Evolutionary conservation across 2,888 invertebrate species (phyloP), one percentile per base, ranked within the genome.

Genomic region (Myopa tessellatipennis): DNA sequence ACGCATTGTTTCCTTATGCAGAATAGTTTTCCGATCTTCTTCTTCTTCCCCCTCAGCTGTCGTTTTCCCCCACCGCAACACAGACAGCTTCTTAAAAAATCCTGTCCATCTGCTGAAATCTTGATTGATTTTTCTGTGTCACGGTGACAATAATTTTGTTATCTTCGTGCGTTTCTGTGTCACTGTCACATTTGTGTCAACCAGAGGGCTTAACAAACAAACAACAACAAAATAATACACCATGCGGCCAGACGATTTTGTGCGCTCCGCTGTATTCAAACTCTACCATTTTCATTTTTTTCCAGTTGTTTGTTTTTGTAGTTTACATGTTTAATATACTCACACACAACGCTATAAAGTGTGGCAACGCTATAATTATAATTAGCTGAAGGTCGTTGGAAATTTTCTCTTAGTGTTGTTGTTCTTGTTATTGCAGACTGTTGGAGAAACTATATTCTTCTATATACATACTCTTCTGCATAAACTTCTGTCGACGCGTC

Each of bases 311-410:
- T n/a, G 12, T 63, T 63, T 26, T 63, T 63, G 26, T 34, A 8
- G n/a, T 63, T 63, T n/a, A 5, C 8, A 63, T 63, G 36, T 45
- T 69, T 69, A n/a, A 26, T 45, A 16, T 1, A 50, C 69, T 4
- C 5, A n/a, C 45, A 61, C n/a, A 58, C 18, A 58, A 18, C n/a
- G 6, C 45, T 40, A 68, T 45, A 36, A 72, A 18, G 7, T 38
- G 52, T 52, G 71, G 71, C 60, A 38, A 72, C 58, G 12, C 71
- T 72, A 71, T 52, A 45, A 69, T 45, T 69, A 50, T 60, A 72
- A 72, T 72, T 58, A 72, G 71, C 58, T 60, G 71, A 72, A 72
- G 71, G 71, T 72, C 60, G 71, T 72, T 58, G 71, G 38, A 58
- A 36, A 8, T 16, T 36, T n/a, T 3, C 16, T 16, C n/a, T 26